Evolutionary conservation across 2,888 invertebrate species (phyloP), one percentile per base, ranked within the genome.

Genomic region (Andrena haemorrhoa): DNA sequence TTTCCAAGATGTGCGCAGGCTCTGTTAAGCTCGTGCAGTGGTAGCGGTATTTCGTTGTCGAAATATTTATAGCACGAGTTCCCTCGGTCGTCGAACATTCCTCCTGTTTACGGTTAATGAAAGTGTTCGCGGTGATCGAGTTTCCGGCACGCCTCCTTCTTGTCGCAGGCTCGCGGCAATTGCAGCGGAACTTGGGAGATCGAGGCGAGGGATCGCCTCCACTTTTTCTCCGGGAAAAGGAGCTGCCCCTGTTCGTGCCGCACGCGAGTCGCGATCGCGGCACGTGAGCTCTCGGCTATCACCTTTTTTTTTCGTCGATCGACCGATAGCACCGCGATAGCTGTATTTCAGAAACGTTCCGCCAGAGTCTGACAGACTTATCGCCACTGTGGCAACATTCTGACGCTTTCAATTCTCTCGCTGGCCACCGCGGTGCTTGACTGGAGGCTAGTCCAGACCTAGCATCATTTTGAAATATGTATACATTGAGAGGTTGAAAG

Each of bases 221-320:
- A 51, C 26, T 51, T 73, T 85, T 87, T 72, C 49, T 60, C 53
- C 3, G 41, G 41, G 69, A 70, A 60, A 72, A 75, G 73, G 47
- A 61, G 70, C 53, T 61, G 26, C 49, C 4, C 68, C 49, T 20
- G 80, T 83, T 83, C 88, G 88, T 86, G 88, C 79, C 29, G 79
- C 84, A 88, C 83, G 90, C 86, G 86, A 89, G 85, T 78, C 82
- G 72, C 78, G 73, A 81, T 79, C 84, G 85, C 81, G 70, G 82
- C 83, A 79, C 86, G 89, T 85, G 76, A 85, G 74, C 66, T 66
- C 16, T 31, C 80, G 56, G 58, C 69, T 68, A 75, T 74, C 51
- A 74, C 61, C 69, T 41, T 23, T 23, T 68, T 72, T 66, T 66
- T 77, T 58, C 58, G 23, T n/a, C 33, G 83, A 70, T 79, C 72